Base-by-base conservation (phyloP, 2,797 vertebrate species). In the Ispidina picta region DNA sequence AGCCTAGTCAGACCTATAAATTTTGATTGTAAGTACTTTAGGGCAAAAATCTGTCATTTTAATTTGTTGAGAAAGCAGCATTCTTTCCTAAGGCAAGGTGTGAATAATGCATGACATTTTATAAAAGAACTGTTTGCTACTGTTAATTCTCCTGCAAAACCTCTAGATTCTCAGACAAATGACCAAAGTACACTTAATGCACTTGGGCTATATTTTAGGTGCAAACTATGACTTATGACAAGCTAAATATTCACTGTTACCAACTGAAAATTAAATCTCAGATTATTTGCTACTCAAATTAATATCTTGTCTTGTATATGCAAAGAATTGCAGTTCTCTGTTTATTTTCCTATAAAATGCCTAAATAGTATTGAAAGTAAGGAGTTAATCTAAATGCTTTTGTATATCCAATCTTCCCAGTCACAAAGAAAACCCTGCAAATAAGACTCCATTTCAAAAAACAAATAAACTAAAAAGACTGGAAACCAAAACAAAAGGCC, bases 41-140 rank as follows among this genome's bases (percentile, higher is more conserved):
- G 63, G 80, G 70, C 11, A 92, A 95, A 89, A 88, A 83, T 89
- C 31, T 88, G 89, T 94, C 94, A 88, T 75, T 93, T 91, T 91
- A 92, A 92, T 91, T 92, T 92, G 66, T 91, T 83, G 70, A 83
- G 89, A 92, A 91, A 63, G 63, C 46, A 81, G 43, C 6, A 1
- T 82, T 90, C 52, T 92, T 88, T 90, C 92, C 89, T 72, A 77
- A 89, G 73, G 88, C 63, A 55, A 81, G 35, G 20, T 86, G 85
- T 93, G 83, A 93, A 94, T 94, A 89, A 93, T 89, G 88, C 31
- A 95, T 72, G 73, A 70, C 66, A 92, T 72, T 81, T 94, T 89
- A 15, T 92, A 89, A 89, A 75, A 55, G 39, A 92, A 60, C 31
- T 86, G 43, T 78, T 93, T 94, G 83, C 63, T 86, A 49, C 93